Evolutionary conservation across 2,888 invertebrate genomes (phyloP), one percentile per base, ranked within the genome.

Genomic region (Drosophila multiciliata): DNA sequence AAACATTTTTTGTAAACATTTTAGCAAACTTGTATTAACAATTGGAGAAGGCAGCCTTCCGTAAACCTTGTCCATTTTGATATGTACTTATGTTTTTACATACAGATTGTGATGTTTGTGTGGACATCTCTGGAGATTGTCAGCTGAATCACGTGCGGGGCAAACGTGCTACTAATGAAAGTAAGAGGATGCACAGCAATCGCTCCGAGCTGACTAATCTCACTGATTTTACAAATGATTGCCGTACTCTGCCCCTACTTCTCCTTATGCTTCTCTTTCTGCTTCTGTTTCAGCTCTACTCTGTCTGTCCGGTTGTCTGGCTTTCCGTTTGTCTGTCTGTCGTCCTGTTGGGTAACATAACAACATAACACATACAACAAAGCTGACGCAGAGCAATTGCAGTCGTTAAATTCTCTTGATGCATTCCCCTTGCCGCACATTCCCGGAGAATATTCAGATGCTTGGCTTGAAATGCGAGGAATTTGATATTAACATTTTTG

Each of bases 101-200:
- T 35, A 20, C 49, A 40, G 58, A 58, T 32, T 15, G 23, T 45
- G 20, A 23, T 20, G 26, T 35, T n/a, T n/a, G 17, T 15, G 1
- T 55, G 26, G 9, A n/a, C 9, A 11, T 50, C 26, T 50, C 58
- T 67, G 58, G 59, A 83, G 76, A 87, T 89, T 89, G 87, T 83
- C 86, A 89, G 71, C 83, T 80, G 75, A 87, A 87, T 85, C 87
- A 87, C 89, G 89, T 87, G 78, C 78, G 66, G 68, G 65, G 55
- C 74, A 89, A 87, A 87, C 89, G 89, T 85, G 87, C 83, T 83
- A 85, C 87, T 87, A 87, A 89, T 89, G 87, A 89, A 89, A 69
- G 70, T 72, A 67, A 77, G 84, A 80, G 73, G 65, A 78, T 76
- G 71, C 74, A 73, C 58, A 48, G 53, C 62, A 64, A 55, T 64